Conservation (phyloP, 2,797 vertebrate genomes). For the Anniella stebbinsi region DNA sequence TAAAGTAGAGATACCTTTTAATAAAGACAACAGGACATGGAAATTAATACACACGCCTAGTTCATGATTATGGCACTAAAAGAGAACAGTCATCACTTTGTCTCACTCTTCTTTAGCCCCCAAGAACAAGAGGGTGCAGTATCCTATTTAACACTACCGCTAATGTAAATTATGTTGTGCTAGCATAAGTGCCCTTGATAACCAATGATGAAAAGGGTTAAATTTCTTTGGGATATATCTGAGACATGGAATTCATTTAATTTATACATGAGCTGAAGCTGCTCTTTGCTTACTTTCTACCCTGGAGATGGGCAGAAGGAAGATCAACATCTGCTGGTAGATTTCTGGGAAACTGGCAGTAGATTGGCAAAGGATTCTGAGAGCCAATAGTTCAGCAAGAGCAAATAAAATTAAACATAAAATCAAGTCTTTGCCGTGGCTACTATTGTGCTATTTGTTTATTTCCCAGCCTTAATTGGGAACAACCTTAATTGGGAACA, state of each 20-base stretch:
- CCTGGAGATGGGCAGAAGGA: neutral
- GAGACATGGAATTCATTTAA: neutral
- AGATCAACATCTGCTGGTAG: neutral
- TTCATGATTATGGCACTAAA: neutral
- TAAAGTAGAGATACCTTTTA: neutral
- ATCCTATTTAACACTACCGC: too few species aligned
- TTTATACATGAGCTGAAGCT: neutral
- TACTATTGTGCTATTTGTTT: neutral
- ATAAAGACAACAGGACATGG: neutral
- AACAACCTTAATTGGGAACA: neutral
- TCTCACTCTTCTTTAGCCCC: neutral
- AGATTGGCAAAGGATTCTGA: neutral
- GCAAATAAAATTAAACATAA: neutral
- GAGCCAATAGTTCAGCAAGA: neutral
- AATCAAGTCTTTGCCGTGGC: neutral
- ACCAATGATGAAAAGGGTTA: neutral
- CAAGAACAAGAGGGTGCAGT: neutral
- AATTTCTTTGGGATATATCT: neutral
- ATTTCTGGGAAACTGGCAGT: neutral
- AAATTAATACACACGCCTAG: neutral
- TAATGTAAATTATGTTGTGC: too few species aligned
- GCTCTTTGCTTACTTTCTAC: neutral
- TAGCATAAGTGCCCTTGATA: neutral
- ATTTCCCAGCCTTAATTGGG: neutral
- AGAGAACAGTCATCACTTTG: neutral